Evolutionary conservation across 2,113 vertebrate genomes (phyloP), one percentile per base, ranked within the genome.

Genomic region (Megalops atlanticus): DNA sequence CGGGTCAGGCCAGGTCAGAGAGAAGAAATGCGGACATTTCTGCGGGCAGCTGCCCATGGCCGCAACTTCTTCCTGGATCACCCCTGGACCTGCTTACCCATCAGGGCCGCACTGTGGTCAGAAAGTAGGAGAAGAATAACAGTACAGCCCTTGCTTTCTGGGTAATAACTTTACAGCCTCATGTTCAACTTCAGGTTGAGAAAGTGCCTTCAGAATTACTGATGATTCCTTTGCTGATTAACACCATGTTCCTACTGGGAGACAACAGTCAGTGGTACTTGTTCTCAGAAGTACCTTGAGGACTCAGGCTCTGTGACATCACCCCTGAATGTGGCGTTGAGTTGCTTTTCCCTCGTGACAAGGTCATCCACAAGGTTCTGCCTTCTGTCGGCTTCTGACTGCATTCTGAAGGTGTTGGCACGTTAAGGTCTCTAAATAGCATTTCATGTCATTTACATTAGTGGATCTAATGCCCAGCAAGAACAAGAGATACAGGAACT

Each of bases 291-390:
- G 68, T 91, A 95, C 94, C 94, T 93, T 76, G 85, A 86, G 1
- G 91, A 77, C 68, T 92, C 96, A 18, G 95, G 90, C 21, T 96
- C 96, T 0, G 86, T 18, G 79, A 91, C 85, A 77, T 97, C 96
- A 0, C 94, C 96, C 91, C 92, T 97, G 80, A 97, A 98, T 21
- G 94, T 95, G 0, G 94, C 93, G 79, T 96, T 95, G 1, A 99
- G 96, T 8, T 96, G 96, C 74, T 93, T 95, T 84, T 99, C 96
- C 80, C 94, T 91, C 0, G 97, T 98, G 64, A 97, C 89, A 21
- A 99, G 95, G 7, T 98, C 95, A 1, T 99, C 98, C 87, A 99
- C 85, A 3, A 99, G 89, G 79, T 94, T 98, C 92, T 99, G 98
- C 86, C 97, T 95, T 80, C 97, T 94, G 89, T 99, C 97, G 0